Base-by-base conservation (phyloP, 2,888 invertebrate genomes). In the Kryphioiulus occultus region DNA sequence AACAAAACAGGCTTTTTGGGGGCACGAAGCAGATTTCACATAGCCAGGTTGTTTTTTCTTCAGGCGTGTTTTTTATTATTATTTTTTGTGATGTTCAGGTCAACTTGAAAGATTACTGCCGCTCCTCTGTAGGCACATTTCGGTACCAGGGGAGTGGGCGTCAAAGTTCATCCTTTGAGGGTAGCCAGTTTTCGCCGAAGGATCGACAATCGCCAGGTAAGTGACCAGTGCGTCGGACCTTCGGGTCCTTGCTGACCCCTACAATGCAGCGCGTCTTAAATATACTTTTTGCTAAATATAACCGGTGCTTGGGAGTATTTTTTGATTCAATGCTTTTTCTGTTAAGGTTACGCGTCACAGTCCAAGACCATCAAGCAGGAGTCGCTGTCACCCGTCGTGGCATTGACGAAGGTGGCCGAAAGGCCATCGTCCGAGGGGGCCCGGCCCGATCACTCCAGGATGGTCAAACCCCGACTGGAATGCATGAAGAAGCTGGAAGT, bases 71-170 rank as follows among this genome's bases (percentile, higher is more conserved):
- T 35, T 35, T 35, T 35, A 2, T 35, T 35, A 35, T 35, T 4
- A 35, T 35, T 35, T 32, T 85, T 78, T 82, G 78, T 39, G 86
- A 19, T 53, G 84, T 68, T 86, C 87, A 68, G 85, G 86, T 12
- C 17, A 89, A 88, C 35, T 87, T 59, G 12, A 89, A 88, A 12
- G 85, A 87, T 42, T 85, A 68, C 12, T 83, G 32, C 17, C 30
- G 83, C 19, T 83, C 83, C 3, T 83, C 83, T 5, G 83, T 83
- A 1, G 83, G 83, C 30, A 83, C 83, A 17, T 83, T 83, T 83
- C 30, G 83, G 9, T 83, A 83, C n/a, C 19, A n/a, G n/a, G 53
- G 53, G n/a, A n/a, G 15, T 17, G 47, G 10, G 12, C 47, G 47
- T 47, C 47, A 47, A 47, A 47, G 47, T 47, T 1, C 47, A 10